phyloP scores from a whole-genome alignment of 2,113 vertebrate genomes.

The Dasyornis broadbenti region DNA sequence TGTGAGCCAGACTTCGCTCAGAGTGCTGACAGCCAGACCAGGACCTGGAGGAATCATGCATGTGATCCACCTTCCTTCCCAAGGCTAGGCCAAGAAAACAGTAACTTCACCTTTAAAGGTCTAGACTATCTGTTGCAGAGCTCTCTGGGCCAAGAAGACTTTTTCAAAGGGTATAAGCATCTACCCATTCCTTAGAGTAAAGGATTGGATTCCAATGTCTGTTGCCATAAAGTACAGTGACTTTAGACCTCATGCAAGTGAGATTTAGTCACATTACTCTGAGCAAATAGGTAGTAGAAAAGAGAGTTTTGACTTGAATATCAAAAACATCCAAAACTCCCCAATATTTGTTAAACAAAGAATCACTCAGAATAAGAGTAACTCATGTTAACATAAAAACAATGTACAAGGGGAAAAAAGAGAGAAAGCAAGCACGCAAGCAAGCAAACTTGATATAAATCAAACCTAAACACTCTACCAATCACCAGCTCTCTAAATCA shows the following conservation, averaged over 20 bases:
- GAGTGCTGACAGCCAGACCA: neutral
- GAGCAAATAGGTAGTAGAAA: neutral
- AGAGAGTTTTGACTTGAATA: neutral
- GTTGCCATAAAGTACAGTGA: neutral
- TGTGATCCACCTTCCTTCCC: neutral
- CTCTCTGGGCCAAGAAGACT: neutral
- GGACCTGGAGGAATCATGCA: neutral
- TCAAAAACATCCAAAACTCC: neutral
- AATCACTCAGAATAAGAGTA: neutral
- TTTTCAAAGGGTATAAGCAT: neutral
- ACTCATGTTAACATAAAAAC: neutral
- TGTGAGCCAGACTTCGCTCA: neutral
- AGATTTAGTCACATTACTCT: neutral
- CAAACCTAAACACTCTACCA: slow-evolving; percentile 60
- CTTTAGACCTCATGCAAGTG: neutral
- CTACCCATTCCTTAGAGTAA: neutral
- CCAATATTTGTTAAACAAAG: neutral
- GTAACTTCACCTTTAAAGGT: neutral
- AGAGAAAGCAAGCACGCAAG: neutral
- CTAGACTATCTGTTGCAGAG: neutral
- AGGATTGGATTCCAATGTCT: neutral
- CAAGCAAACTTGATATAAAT: slow-evolving; percentile 58
- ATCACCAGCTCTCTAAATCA: slow-evolving; percentile 73
- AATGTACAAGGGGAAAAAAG: neutral
- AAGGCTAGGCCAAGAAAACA: neutral